Evolutionary conservation across 1,140 invertebrate genomes (phyloP), one percentile per base, ranked within the genome.

Genomic region (Heterodera schachtii): DNA sequence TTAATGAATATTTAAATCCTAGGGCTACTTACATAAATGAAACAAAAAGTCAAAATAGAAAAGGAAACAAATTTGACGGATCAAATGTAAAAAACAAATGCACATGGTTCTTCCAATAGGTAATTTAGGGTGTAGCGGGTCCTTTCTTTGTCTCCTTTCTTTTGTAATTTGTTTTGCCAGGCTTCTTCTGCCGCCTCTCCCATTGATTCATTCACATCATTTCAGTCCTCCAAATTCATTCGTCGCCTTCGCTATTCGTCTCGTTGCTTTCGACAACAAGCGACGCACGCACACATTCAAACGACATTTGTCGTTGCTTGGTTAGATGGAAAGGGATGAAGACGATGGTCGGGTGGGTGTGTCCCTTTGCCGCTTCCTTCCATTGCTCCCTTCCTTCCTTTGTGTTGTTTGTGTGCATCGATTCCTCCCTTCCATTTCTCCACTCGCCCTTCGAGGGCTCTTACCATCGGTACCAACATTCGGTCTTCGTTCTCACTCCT

Each of bases 301-400:
- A 64, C 57, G 57, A 64, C 57, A 64, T 64, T 64, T 64, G 57
- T 64, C 57, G 57, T 64, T 64, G 57, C 57, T 64, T 64, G 57
- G 57, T 64, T 64, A 64, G 57, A 64, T 64, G 57, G 57, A 19
- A 64, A 19, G 13, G 57, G 57, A 19, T 64, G 57, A 64, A 64
- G 57, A 64, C 57, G 57, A 64, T 64, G 57, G 57, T 64, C 19
- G 57, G 57, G 16, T 64, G 57, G 2, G 57, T 64, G 57, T 64
- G 57, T 64, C 57, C 57, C 19, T 64, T 64, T 64, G 57, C 57
- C 16, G 13, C 57, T 64, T 4, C 16, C 16, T 52, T 19, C 57
- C 57, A 19, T 64, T 64, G 13, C 57, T 64, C 16, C 11, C 57
- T 52, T 64, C 57, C 57, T 64, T 64, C 57, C 57, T 4, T 19